Percentiles rank a stretch among this genome's conserved stretches.
These are phyloP conservation scores for Elephantulus edwardii DNA, from an alignment of 2,113 vertebrate species.

Conservation along the genomic window DNA sequence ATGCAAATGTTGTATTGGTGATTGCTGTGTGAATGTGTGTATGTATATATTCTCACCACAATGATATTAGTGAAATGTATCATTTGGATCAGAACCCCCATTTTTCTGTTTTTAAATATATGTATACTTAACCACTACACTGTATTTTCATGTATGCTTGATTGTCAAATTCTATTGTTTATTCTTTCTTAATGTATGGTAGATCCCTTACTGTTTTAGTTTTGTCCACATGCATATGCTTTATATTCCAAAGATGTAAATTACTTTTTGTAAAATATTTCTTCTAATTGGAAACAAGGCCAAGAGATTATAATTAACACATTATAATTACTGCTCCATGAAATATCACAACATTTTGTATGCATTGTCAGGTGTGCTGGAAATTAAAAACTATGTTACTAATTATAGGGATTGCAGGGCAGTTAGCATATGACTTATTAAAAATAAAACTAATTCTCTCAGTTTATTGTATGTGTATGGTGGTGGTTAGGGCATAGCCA, in stretches of 20 bases:
- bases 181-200: neutral
- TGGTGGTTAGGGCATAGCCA: accelerated
- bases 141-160: neutral
- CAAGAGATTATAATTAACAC: neutral
- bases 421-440: neutral
- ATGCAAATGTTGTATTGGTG: neutral
- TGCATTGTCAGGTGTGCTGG: neutral
- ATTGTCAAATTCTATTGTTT: neutral
- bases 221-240: neutral
- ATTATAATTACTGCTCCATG: neutral
- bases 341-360: neutral
- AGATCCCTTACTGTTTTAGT: neutral
- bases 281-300: neutral
- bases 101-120: neutral
- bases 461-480: neutral
- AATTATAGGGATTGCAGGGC: neutral
- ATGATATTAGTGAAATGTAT: neutral
- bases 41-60: no score
- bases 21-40: no score
- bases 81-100: neutral
- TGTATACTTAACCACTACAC: neutral
- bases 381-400: neutral
- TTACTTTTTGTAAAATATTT: neutral
- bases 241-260: neutral
- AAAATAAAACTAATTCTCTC: neutral